Evolutionary conservation across 2,888 invertebrate species (phyloP).

Genomic region (Allolobophora icterica): DNA sequence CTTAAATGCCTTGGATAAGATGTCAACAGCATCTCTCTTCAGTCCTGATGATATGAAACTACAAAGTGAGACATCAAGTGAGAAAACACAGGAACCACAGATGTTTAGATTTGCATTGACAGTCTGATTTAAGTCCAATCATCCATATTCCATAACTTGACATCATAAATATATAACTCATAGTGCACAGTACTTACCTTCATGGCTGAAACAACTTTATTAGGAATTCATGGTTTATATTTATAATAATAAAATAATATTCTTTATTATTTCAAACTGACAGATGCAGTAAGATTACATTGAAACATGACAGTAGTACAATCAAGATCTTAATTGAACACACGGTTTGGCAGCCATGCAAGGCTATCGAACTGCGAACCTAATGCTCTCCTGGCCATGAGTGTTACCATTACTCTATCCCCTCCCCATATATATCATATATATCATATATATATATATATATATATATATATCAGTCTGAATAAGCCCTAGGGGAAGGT

Average conservation of each 20-base stretch:
- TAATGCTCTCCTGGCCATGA: too few relatives aligned
- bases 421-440: too few relatives aligned
- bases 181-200: neutral
- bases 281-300: too few relatives aligned
- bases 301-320: too few relatives aligned
- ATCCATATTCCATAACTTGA: neutral
- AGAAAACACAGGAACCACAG: constrained; percentile 7
- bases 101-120: neutral
- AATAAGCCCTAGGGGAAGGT: neutral
- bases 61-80: constrained; percentile 1
- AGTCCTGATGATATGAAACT: neutral
- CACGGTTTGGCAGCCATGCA: too few relatives aligned
- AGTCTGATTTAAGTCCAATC: neutral
- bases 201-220: neutral
- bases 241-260: too few relatives aligned
- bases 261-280: too few relatives aligned
- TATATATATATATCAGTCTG: neutral
- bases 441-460: too few relatives aligned
- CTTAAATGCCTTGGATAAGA: neutral
- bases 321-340: too few relatives aligned
- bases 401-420: too few relatives aligned
- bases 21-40: neutral
- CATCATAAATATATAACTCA: neutral
- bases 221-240: neutral
- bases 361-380: too few relatives aligned